These are phyloP conservation scores for Lateolabrax maculatus DNA, from an alignment of 2,797 vertebrate species.

Conservation along the genomic window DNA sequence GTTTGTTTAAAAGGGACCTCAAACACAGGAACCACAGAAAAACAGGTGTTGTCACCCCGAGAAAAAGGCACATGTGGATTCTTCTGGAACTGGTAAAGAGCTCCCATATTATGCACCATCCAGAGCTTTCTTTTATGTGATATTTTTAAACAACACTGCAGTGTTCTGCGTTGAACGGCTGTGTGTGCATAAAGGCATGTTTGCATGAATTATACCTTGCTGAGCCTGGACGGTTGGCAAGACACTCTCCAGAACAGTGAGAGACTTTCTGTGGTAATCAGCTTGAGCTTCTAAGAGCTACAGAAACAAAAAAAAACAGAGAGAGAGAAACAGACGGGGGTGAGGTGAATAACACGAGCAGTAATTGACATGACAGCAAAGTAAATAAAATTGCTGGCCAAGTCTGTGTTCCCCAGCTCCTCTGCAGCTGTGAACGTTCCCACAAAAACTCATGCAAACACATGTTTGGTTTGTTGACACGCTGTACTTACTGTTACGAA, in stretches of 20 bases:
- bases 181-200: slow-evolving; percentile 65
- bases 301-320: slow-evolving; percentile 84
- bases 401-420: slow-evolving; percentile 62
- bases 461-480: slow-evolving; percentile 20
- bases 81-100: slow-evolving; percentile 12
- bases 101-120: background rate
- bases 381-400: slow-evolving; percentile 60
- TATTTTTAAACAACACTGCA: background rate
- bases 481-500: slow-evolving; percentile 91
- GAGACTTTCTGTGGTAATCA: slow-evolving; percentile 99
- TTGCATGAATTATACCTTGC: slow-evolving; percentile 91
- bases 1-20: slow-evolving; percentile 33
- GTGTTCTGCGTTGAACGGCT: slow-evolving; percentile 41
- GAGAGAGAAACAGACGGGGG: slow-evolving; percentile 4
- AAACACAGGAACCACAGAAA: slow-evolving; percentile 22
- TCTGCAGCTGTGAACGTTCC: slow-evolving; percentile 67
- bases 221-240: slow-evolving; percentile 96
- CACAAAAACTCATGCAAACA: slow-evolving; percentile 43
- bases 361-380: slow-evolving; percentile 72
- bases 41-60: background rate
- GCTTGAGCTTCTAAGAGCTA: slow-evolving; percentile 99
- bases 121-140: slow-evolving; percentile 6
- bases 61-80: background rate
- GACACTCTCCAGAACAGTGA: slow-evolving; percentile 96
- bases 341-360: slow-evolving; percentile 22